Evolutionary conservation across 2,797 vertebrate genomes (phyloP).

Genomic region (Danio aesculapii): DNA sequence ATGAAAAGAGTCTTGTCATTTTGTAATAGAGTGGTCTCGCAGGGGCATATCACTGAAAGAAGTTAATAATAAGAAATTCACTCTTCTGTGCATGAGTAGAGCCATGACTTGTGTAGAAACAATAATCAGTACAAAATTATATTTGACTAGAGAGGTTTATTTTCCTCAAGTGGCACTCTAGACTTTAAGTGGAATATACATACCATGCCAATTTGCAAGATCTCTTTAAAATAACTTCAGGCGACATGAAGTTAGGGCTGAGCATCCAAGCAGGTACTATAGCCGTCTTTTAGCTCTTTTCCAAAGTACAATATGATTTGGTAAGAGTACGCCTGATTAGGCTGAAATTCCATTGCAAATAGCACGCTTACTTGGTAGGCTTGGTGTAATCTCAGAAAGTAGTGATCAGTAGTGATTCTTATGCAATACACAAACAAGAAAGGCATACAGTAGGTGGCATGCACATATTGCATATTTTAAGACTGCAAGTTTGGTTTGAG

Average conservation of each 20-base stretch:
- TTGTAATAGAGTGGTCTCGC: background rate
- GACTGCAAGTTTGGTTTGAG: no score
- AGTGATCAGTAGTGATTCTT: no score
- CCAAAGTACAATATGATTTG: no score
- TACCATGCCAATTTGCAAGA: background rate
- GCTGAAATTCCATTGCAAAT: no score
- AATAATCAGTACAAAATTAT: constrained; percentile 5
- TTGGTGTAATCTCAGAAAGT: no score
- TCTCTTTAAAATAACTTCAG: constrained; percentile 15
- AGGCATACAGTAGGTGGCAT: no score
- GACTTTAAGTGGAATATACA: background rate
- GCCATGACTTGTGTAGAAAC: constrained; percentile 4
- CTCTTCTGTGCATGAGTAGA: background rate
- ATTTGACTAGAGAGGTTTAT: background rate
- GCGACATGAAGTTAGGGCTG: background rate
- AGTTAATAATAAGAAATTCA: background rate
- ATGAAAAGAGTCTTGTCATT: constrained; percentile 10
- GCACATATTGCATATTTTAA: no score
- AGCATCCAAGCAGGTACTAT: background rate
- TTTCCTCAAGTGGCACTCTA: background rate
- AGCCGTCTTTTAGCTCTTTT: no score
- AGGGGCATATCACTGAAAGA: background rate
- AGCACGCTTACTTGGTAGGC: no score
- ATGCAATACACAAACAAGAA: no score
- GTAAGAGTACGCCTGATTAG: no score